Evolutionary conservation across 1,140 invertebrate species (phyloP), one percentile per base, ranked within the genome.

Genomic region (Brachionus rubens): DNA sequence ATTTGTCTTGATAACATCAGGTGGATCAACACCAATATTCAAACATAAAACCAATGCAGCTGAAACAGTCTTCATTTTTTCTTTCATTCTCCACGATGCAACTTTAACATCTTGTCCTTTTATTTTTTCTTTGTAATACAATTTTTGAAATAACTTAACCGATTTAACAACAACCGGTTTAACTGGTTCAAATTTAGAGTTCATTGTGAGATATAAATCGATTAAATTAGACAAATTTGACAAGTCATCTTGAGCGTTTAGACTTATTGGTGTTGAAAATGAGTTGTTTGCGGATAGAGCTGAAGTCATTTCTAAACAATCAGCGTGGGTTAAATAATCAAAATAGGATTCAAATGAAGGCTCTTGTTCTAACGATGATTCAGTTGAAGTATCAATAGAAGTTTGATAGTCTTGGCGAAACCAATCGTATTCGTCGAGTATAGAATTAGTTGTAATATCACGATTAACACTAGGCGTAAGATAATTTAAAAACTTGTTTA

Each of bases 21-120:
- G 96, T 36, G 97, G 96, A 86, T 99, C 97, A 5, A 99, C 96
- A 26, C 96, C 96, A 65, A 99, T 92, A 87, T 99, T 99, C 7
- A 99, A 87, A 85, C 96, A 99, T 5, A 99, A 83, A 7, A 99
- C 96, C 56, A 99, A 85, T 1, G 95, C 96, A 46, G 99, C 97
- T 85, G 94, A 98, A n/a, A 98, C 94, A 6, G 97, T 99, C 86
- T 96, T 96, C 91, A 96, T 96, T 33, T 81, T 76, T 40, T 81
- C 80, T 40, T 59, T 54, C 48, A 76, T 76, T 6, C 52, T 21
- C 72, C 72, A 76, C 26, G 40, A 28, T 16, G 72, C 28, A 12
- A 56, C 72, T 43, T 76, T 33, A 0, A 41, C 16, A 3, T 76
- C 52, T 12, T 54, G 36, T 1, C 48, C 72, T 28, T 76, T 47